A percentile compares a stretch with the other conserved stretches of the same genome.
Evolutionary conservation across 2,888 invertebrate species (phyloP).

Genomic region (Chironomus riparius): DNA sequence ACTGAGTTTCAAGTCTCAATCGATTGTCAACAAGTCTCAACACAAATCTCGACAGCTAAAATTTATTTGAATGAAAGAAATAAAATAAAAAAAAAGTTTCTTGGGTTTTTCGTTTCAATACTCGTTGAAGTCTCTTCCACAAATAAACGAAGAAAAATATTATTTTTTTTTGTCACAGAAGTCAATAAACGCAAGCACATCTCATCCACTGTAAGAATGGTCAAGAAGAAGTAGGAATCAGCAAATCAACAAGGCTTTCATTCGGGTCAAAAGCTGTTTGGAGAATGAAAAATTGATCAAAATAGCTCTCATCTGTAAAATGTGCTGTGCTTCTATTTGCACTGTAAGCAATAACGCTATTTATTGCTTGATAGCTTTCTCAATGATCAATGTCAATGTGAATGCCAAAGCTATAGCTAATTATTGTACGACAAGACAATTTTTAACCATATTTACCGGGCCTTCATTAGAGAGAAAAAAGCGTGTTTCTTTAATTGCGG

Average conservation of each 20-base stretch:
- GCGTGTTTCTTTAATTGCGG: constrained; percentile 22
- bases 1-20: constrained; percentile 23
- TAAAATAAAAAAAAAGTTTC: not conserved
- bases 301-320: too few species aligned
- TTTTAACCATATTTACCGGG: constrained; percentile 11
- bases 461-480: constrained; percentile 10
- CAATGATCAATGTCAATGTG: constrained; percentile 24
- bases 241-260: not conserved
- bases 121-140: constrained; percentile 21
- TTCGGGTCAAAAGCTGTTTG: not conserved
- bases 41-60: not conserved
- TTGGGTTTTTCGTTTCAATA: not conserved
- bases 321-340: too few species aligned
- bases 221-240: too few species aligned
- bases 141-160: too few species aligned
- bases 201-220: too few species aligned
- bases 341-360: too few species aligned
- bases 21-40: constrained; percentile 26
- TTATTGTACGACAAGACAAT: constrained; percentile 12
- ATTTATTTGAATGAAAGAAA: too few species aligned
- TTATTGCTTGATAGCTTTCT: not conserved
- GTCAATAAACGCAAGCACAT: not conserved
- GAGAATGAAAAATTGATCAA: too few species aligned
- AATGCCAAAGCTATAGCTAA: constrained; percentile 4
- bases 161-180: not conserved